These are phyloP conservation scores for Empis stercorea DNA, from an alignment of 2,888 invertebrate genomes.

Conservation along the genomic window DNA sequence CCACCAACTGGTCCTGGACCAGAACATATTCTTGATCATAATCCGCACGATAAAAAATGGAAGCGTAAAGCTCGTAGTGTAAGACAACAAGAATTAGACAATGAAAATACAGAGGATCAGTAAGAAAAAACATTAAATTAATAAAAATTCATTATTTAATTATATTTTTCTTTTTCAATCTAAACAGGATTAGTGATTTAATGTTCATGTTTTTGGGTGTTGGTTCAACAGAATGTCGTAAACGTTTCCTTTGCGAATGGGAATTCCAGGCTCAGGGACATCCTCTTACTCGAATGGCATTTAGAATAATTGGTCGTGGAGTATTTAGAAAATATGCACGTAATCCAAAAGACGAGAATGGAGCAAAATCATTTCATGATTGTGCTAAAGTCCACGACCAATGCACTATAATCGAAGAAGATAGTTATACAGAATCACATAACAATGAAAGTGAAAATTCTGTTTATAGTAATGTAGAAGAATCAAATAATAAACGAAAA, in stretches of 20 bases:
- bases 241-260: constrained; percentile 40
- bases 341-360: constrained; percentile 19
- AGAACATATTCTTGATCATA: constrained; percentile 13
- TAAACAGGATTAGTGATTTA: constrained; percentile 28
- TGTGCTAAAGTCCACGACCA: constrained; percentile 29
- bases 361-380: constrained; percentile 27
- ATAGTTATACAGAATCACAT: background rate
- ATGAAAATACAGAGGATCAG: constrained; percentile 24
- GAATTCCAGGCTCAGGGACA: constrained; percentile 35
- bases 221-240: constrained; percentile 34
- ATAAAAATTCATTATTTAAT: background rate
- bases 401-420: constrained; percentile 26
- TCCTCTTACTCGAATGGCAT: constrained; percentile 31
- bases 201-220: constrained; percentile 33
- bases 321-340: constrained; percentile 30
- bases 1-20: constrained; percentile 9
- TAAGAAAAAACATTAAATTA: constrained; percentile 13
- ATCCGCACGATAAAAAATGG: constrained; percentile 19
- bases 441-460: constrained; percentile 34
- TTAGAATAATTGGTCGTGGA: constrained; percentile 30
- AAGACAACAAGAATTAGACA: background rate
- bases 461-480: constrained; percentile 29
- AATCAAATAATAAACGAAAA: background rate
- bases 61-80: constrained; percentile 7
- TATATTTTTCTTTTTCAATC: background rate